These are phyloP conservation scores for Scrobipalpa atriplicella DNA, from an alignment of 2,888 invertebrate genomes.

Conservation along the genomic window DNA sequence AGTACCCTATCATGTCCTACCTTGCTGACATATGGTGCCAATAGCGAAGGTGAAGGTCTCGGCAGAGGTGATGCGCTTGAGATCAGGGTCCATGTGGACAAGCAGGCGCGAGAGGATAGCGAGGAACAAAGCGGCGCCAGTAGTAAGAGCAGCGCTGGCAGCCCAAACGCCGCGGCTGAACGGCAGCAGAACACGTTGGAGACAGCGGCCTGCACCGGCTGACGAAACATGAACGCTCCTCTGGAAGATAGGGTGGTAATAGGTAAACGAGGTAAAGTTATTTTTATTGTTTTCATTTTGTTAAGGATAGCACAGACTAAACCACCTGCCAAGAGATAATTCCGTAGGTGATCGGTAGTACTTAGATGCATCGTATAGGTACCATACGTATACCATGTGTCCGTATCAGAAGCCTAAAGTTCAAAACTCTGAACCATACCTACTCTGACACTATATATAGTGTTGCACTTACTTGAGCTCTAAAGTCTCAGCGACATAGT, in stretches of 20 bases:
- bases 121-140: constrained; percentile 45
- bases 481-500: constrained; percentile 81
- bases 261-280: background rate
- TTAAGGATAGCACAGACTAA: no score
- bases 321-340: no score
- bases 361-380: no score
- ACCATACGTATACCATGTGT: no score
- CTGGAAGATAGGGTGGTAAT: constrained; percentile 49
- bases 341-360: no score
- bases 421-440: no score
- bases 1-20: constrained; percentile 46
- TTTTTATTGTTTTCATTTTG: no score
- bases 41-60: constrained; percentile 81
- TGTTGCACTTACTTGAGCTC: constrained; percentile 51
- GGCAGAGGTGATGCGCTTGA: constrained; percentile 50
- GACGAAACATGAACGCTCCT: constrained; percentile 83
- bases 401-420: no score
- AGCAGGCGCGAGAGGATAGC: constrained; percentile 40
- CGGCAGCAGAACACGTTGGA: constrained; percentile 84
- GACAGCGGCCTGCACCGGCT: constrained; percentile 84
- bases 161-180: constrained; percentile 83
- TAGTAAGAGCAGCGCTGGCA: constrained; percentile 48
- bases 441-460: background rate
- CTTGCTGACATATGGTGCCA: constrained; percentile 85
- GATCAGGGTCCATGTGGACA: constrained; percentile 34